Base-by-base conservation (phyloP, 2,888 invertebrate species). In the Noctua janthina region DNA sequence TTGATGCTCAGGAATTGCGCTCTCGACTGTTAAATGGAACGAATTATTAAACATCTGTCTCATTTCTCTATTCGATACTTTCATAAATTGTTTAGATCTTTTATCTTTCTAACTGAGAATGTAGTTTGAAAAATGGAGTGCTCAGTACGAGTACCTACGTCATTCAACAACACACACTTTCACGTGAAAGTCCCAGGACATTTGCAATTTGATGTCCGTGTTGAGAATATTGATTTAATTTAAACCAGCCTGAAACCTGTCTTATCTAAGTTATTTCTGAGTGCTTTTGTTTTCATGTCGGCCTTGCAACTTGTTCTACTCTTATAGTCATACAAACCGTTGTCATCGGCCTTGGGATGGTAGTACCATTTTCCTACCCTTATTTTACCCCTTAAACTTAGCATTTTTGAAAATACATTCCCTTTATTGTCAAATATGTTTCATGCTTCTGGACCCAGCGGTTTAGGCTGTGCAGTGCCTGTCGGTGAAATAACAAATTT, bases 161-260 rank as follows among this genome's bases (percentile, higher is more conserved):
- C 29, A 59, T 74, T 74, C 35, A 54, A 54, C 71, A 68, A 56
- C 56, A 69, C 13, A n/a, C n/a, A 59, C 13, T 15, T 59, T 67
- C 23, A 23, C 23, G 23, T 67, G 67, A 13, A 39, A 23, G 20
- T 66, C 46, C 20, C 11, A 11, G 20, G 49, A n/a, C 49, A 69
- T 29, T 29, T 29, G 29, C 6, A 5, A 69, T 20, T 69, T 10
- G 17, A 17, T 69, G 5, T 46, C 17, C 1, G 29, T 46, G 69
- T 46, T 69, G 29, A 29, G 0, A 29, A 69, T 69, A 29, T 69
- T 49, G 46, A 20, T 20, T 66, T 20, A 39, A 20, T 66, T 39
- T 66, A 46, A 6, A 46, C 6, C 17, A 46, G 46, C 13, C n/a
- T n/a, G n/a, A 59, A n/a, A n/a, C 59, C n/a, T n/a, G 23, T 10